These are phyloP conservation scores for Molossus molossus DNA, from an alignment of 2,797 vertebrate species.

Conservation along the genomic window DNA sequence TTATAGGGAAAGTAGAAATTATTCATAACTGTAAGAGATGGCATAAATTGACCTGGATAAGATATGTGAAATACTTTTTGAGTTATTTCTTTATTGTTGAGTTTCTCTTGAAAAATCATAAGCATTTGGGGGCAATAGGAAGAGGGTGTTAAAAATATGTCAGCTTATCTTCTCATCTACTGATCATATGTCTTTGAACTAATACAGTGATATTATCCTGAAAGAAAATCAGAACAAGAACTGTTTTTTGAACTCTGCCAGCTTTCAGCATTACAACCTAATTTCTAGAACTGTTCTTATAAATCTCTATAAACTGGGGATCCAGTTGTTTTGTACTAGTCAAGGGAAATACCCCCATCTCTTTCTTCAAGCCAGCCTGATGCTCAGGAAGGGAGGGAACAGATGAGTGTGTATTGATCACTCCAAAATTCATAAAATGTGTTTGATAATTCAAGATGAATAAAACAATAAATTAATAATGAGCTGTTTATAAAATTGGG, in stretches of 20 bases:
- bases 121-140: slow-evolving; percentile 17
- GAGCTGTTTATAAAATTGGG: slow-evolving; percentile 20
- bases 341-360: neutral
- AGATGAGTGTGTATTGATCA: slow-evolving; percentile 73
- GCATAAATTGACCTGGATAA: slow-evolving; percentile 1
- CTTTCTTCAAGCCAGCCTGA: neutral
- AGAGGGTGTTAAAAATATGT: neutral
- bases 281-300: slow-evolving; percentile 67
- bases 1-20: neutral
- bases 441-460: neutral
- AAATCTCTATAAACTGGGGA: slow-evolving; percentile 78
- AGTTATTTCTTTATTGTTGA: slow-evolving; percentile 45
- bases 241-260: slow-evolving; percentile 59
- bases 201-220: neutral
- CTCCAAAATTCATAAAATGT: slow-evolving; percentile 78
- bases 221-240: slow-evolving; percentile 33
- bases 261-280: neutral
- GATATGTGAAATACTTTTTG: neutral
- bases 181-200: slow-evolving; percentile 19
- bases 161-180: neutral
- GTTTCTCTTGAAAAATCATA: slow-evolving; percentile 56
- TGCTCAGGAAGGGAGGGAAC: neutral
- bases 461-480: slow-evolving; percentile 53
- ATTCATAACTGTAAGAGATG: neutral
- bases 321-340: slow-evolving; percentile 69